phyloP scores from a whole-genome alignment of 2,888 invertebrate species.

The Didymodactylos carnosus region DNA sequence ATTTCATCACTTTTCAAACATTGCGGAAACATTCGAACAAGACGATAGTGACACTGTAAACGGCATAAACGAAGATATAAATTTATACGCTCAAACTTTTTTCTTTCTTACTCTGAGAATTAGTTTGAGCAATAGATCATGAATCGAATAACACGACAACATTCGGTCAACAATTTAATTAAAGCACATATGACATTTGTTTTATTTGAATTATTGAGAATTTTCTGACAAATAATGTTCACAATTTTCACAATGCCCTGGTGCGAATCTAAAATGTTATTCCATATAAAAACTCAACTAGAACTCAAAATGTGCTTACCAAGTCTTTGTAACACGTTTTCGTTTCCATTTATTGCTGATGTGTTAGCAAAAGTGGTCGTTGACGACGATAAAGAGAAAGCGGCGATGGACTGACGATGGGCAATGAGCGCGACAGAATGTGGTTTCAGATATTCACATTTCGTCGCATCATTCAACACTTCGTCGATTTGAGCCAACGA shows the following conservation, averaged over 20 bases:
- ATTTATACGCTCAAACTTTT: not conserved
- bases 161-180: conserved; percentile 2
- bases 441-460: conserved; percentile 33
- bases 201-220: conserved; percentile 5
- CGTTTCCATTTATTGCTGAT: too few relatives aligned
- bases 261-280: too few relatives aligned
- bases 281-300: too few relatives aligned
- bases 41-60: conserved; percentile 1
- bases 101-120: not conserved
- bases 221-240: conserved; percentile 10
- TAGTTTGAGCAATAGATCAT: conserved; percentile 6
- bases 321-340: too few relatives aligned
- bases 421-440: too few relatives aligned
- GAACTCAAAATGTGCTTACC: too few relatives aligned
- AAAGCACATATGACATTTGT: conserved; percentile 7
- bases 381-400: too few relatives aligned
- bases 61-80: not conserved
- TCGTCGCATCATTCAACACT: conserved; percentile 39
- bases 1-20: conserved; percentile 8
- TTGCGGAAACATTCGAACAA: not conserved
- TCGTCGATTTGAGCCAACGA: conserved; percentile 42
- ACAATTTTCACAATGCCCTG: too few relatives aligned
- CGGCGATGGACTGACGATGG: too few relatives aligned
- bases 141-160: not conserved
- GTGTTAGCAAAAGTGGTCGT: too few relatives aligned